Percentiles rank a stretch among this genome's conserved stretches.
Conservation (phyloP, 1,140 invertebrate genomes). For the Dryas iulia region DNA sequence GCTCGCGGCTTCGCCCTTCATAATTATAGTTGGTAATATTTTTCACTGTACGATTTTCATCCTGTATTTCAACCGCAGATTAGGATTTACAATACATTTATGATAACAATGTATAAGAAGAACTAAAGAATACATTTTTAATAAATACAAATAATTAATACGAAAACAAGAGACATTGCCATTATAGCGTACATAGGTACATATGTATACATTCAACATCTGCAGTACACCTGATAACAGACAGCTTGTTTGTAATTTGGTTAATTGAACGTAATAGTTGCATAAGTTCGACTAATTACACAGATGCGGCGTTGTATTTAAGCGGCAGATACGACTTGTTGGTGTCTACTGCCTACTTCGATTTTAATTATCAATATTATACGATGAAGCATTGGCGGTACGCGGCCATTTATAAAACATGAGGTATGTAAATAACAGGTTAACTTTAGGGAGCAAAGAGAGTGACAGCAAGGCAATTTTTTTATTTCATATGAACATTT, state of each 20-base stretch:
- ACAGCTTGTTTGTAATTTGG: slow-evolving; percentile 3
- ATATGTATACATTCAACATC: neutral
- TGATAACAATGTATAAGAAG: too few relatives aligned
- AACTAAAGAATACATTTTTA: too few relatives aligned
- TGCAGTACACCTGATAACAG: neutral
- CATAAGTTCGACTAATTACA: neutral
- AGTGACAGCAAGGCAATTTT: too few relatives aligned
- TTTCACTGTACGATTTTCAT: too few relatives aligned
- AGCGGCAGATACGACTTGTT: neutral
- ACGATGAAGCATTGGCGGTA: neutral
- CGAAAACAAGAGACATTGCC: neutral
- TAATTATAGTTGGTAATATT: too few relatives aligned
- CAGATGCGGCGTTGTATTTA: neutral
- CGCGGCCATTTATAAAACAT: too few relatives aligned
- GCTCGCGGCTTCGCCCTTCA: too few relatives aligned
- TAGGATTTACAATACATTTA: too few relatives aligned
- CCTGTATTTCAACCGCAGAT: too few relatives aligned
- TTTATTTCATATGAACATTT: too few relatives aligned
- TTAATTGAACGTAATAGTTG: neutral
- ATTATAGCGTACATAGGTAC: neutral
- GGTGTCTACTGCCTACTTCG: neutral
- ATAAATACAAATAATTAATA: neutral
- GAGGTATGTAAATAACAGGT: too few relatives aligned
- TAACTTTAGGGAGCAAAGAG: too few relatives aligned
- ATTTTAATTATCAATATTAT: neutral